Conservation (phyloP, 2,797 vertebrate species). For the Acrossocheilus fasciatus region DNA sequence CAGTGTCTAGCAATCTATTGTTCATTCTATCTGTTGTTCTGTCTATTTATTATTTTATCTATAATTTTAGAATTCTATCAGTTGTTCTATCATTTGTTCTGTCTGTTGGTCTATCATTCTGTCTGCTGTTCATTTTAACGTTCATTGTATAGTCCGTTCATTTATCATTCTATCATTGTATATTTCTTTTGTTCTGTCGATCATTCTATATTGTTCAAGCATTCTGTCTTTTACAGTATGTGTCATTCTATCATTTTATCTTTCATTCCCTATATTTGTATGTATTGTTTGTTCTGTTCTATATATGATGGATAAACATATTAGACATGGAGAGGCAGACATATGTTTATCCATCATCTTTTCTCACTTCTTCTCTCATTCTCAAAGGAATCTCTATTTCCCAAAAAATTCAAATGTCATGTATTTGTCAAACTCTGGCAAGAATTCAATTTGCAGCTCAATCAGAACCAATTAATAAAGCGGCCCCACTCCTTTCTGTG, state of each 20-base stretch:
- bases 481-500: not conserved
- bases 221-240: not conserved
- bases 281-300: not conserved
- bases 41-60: not conserved
- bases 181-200: not conserved
- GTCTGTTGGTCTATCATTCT: not conserved
- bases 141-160: not conserved
- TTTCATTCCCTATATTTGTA: not conserved
- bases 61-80: not conserved
- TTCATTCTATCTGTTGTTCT: not conserved
- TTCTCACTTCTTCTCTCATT: not conserved
- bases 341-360: conserved; percentile 9
- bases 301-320: not conserved
- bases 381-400: conserved; percentile 12
- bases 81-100: not conserved
- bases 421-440: conserved; percentile 32
- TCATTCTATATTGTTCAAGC: not conserved
- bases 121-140: not conserved
- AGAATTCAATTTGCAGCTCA: conserved; percentile 37
- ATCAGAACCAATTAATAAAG: conserved; percentile 37
- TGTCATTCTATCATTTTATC: not conserved
- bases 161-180: not conserved
- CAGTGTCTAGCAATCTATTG: not conserved
- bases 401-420: conserved; percentile 19
- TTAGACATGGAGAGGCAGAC: too few relatives aligned